These are phyloP conservation scores for Rynchops niger DNA, from an alignment of 2,113 vertebrate species.

Conservation along the genomic window DNA sequence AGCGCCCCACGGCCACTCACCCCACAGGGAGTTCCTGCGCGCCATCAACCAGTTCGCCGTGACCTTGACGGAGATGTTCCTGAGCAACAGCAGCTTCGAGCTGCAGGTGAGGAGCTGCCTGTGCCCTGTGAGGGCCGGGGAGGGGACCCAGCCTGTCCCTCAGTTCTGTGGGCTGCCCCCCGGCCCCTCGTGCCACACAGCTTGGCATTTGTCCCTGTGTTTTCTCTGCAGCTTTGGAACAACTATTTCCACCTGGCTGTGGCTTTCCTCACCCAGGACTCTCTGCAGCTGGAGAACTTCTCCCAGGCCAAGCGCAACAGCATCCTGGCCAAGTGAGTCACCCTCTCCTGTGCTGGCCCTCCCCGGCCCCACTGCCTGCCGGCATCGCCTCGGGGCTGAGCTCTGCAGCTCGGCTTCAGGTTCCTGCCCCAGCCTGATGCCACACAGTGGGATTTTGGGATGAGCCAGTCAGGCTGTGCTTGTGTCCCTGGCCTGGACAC, in stretches of 20 bases:
- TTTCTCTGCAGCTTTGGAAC: conserved; percentile 52
- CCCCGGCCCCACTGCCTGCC: accelerated
- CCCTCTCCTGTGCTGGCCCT: accelerated
- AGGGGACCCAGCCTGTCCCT: background rate
- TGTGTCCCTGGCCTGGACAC: background rate
- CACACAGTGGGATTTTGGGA: accelerated
- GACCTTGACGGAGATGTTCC: conserved; percentile 42
- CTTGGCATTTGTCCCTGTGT: background rate
- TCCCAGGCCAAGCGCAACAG: conserved; percentile 42
- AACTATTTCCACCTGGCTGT: conserved; percentile 68
- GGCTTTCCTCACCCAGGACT: conserved; percentile 71
- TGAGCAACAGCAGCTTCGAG: conserved; percentile 46
- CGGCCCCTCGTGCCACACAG: background rate
- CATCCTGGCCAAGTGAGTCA: conserved; percentile 54
- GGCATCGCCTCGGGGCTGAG: accelerated
- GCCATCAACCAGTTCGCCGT: conserved; percentile 57
- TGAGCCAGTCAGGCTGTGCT: background rate
- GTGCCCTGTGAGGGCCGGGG: background rate
- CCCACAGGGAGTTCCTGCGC: conserved; percentile 53
- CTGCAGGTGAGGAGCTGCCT: conserved; percentile 45
- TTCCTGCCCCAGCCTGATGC: too few relatives aligned
- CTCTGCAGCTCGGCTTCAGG: background rate
- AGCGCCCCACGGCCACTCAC: accelerated
- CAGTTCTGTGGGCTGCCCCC: too few relatives aligned
- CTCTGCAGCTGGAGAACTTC: conserved; percentile 69